Base-by-base conservation (phyloP, 2,113 vertebrate species). In the Ascaphus truei region DNA sequence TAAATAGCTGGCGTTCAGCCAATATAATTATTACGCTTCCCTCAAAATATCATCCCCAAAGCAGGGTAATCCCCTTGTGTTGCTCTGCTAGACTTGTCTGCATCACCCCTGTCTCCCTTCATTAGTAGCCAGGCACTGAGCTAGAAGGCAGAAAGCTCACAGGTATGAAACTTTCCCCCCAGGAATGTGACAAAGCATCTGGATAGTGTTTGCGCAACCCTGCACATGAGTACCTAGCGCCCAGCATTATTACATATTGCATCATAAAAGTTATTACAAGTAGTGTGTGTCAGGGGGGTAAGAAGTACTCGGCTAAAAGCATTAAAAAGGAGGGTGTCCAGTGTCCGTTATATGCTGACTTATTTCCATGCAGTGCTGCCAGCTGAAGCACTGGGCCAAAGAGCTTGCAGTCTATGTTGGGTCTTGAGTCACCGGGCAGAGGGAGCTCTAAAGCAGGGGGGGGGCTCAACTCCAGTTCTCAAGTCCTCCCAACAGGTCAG, bases 121-220 rank as follows among this genome's bases (percentile, higher is more conserved):
- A 53, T 74, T 75, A 74, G 53, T 62, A 71, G 30, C 23, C 10
- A 20, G 73, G 74, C 61, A 61, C 20, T 37, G 31, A 69, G 66
- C 56, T 26, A 64, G 69, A 76, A 0, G 1, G 56, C 43, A 47
- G 4, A 63, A 76, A 79, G 13, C 16, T 45, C 11, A 50, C 72
- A 25, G 4, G 2, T 69, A 81, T 63, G 66, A 72, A 25, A 34
- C 59, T 22, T 76, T 78, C 59, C 59, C 75, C 67, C 59, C 59
- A 73, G 71, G 81, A 72, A 81, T 76, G 27, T 72, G 76, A 39
- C 62, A 30, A 45, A 80, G 77, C 81, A 82, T 81, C 81, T 85
- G 81, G 81, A 78, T 30, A 76, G 60, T 23, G 71, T 83, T 83
- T 82, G 0, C 0, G 73, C 61, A 25, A 59, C 65, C 62, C 73